Evolutionary conservation across 1,140 invertebrate genomes (phyloP).

Genomic region (Kradibia gibbosae): DNA sequence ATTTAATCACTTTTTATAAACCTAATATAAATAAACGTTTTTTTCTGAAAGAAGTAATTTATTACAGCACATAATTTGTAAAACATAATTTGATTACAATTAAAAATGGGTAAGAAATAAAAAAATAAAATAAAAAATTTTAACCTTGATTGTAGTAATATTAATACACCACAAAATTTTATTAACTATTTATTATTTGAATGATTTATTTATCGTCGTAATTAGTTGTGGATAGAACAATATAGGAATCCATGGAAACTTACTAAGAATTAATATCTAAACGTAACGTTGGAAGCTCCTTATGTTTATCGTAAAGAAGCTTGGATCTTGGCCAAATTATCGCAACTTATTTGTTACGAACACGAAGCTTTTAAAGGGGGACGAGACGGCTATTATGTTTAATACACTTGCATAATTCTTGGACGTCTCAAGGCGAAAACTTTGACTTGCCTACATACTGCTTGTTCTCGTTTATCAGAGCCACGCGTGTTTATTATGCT

Average conservation of each 20-base stretch:
- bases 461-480: conserved; percentile 9
- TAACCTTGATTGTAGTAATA: too few species aligned
- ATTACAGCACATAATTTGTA: too few species aligned
- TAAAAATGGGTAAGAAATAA: too few species aligned
- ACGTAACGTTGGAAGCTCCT: neutral
- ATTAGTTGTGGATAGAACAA: too few species aligned
- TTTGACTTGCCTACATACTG: neutral
- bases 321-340: neutral
- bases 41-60: too few species aligned
- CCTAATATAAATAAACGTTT: too few species aligned
- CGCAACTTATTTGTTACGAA: neutral
- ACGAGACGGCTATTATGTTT: neutral
- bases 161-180: too few species aligned
- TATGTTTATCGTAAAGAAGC: neutral
- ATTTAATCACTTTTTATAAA: too few species aligned
- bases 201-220: too few species aligned
- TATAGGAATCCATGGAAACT: neutral
- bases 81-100: too few species aligned
- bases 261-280: neutral
- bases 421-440: neutral
- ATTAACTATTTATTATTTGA: too few species aligned
- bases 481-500: conserved; percentile 51
- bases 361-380: conserved; percentile 27
- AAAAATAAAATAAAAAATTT: too few species aligned
- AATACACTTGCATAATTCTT: conserved; percentile 39